Evolutionary conservation across 2,888 invertebrate species (phyloP), one percentile per base, ranked within the genome.

Genomic region (Tupiocoris notatus): DNA sequence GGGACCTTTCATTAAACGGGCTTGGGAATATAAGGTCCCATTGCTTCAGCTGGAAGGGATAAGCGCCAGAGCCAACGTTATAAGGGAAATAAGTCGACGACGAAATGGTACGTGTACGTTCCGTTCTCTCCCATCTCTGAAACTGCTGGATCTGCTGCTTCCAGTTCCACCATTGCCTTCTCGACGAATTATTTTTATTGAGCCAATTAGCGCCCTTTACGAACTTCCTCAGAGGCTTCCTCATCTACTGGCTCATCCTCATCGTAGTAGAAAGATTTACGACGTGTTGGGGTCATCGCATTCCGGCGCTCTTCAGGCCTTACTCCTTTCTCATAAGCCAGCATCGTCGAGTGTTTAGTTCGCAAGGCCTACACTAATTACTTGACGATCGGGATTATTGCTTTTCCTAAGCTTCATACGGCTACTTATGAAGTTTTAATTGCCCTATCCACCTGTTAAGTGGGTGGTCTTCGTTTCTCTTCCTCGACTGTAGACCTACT

Each of bases 111-210:
- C n/a, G n/a, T n/a, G n/a, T n/a, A n/a, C n/a, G n/a, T n/a, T 63
- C 63, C 63, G 23, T 6, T 63, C 17, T 63, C 63, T 16, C 57
- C 57, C 57, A 18, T 57, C 18, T 63, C 18, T 39, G 18, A 9
- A n/a, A 20, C 20, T 24, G 12, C 65, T n/a, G 20, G 63, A 20
- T 7, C 20, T 63, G 23, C 1, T 22, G 23, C 39, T 65, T 39
- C 39, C 24, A 62, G 62, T 24, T 25, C 25, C 20, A 20, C 65
- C 39, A 24, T 25, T 39, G n/a, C n/a, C n/a, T n/a, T n/a, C n/a
- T n/a, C n/a, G n/a, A n/a, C n/a, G 65, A 39, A 65, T 65, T 65
- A 65, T 65, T 65, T 65, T 65, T 65, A 65, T 65, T 65, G 65
- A 39, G 65, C 65, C 65, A 65, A 65, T 65, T 65, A 65, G 39